A percentile compares a stretch with the other conserved stretches of the same genome.
These are phyloP conservation scores for Nephrotoma guestfalica DNA, from an alignment of 2,888 invertebrate species.

Conservation along the genomic window DNA sequence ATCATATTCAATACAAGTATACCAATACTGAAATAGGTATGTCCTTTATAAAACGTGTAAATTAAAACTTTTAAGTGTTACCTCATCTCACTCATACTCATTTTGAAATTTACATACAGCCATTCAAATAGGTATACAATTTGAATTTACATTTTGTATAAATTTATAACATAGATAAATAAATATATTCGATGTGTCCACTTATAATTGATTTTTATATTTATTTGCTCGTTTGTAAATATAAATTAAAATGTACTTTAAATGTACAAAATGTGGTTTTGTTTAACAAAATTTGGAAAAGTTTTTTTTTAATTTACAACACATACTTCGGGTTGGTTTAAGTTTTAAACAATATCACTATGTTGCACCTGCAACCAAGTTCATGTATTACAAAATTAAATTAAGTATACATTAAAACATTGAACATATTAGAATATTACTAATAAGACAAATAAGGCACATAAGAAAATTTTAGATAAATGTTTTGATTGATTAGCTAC, in stretches of 20 bases:
- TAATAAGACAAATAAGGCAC: no score
- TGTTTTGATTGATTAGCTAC: no score
- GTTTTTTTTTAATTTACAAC: no score
- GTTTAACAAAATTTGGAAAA: no score
- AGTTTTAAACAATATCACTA: no score
- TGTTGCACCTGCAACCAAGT: no score
- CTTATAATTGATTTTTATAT: neutral
- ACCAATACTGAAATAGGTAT: neutral
- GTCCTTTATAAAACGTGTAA: neutral
- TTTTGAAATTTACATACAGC: neutral
- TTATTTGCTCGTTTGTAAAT: neutral
- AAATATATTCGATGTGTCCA: neutral
- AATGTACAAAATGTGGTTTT: neutral
- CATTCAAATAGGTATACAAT: neutral
- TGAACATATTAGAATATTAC: no score
- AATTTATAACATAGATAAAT: neutral
- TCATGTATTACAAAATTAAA: no score
- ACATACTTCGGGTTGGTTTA: no score
- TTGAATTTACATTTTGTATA: neutral
- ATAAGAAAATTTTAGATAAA: no score
- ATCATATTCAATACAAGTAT: neutral
- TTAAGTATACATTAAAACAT: no score
- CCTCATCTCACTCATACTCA: neutral
- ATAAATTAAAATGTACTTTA: neutral
- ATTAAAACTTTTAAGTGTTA: neutral